Percentiles rank a stretch among this genome's conserved stretches.
phyloP scores from a whole-genome alignment of 2,113 vertebrate genomes.

The Eira barbara region DNA sequence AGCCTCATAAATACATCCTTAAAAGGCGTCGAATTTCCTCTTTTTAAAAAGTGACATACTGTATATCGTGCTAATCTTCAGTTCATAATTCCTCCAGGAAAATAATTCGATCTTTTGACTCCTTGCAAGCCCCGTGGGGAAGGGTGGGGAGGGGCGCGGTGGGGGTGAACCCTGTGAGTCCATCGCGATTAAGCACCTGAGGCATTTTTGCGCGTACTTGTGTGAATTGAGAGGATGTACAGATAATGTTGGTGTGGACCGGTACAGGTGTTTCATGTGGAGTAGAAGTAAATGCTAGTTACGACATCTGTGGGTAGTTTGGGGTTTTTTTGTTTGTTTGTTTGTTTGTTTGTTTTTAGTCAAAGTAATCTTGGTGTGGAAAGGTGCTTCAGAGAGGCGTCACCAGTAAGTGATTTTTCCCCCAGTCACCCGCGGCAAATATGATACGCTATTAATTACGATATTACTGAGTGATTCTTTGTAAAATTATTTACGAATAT shows the following conservation, averaged over 20 bases:
- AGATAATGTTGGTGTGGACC: not conserved
- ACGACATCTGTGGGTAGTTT: not conserved
- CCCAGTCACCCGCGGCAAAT: not conserved
- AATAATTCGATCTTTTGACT: not conserved
- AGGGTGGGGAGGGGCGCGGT: not conserved
- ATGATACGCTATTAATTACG: not conserved
- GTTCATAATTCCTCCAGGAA: conserved; percentile 13
- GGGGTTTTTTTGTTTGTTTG: too few relatives aligned
- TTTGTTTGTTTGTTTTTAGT: not conserved
- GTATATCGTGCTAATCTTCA: not conserved
- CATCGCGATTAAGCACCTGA: not conserved
- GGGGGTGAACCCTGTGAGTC: too few relatives aligned
- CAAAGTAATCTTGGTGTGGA: not conserved
- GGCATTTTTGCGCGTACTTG: conserved; percentile 18
- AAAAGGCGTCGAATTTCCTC: not conserved
- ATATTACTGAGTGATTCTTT: not conserved
- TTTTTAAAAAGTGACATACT: not conserved
- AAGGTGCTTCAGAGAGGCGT: not conserved
- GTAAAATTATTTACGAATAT: not conserved
- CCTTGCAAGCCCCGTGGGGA: not conserved
- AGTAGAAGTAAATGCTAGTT: not conserved
- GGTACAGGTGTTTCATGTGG: not conserved
- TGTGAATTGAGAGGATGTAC: not conserved
- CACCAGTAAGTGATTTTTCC: not conserved
- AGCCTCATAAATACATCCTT: not conserved